These are phyloP conservation scores for Ceratitis capitata DNA, from an alignment of 1,140 invertebrate genomes.

Conservation along the genomic window DNA sequence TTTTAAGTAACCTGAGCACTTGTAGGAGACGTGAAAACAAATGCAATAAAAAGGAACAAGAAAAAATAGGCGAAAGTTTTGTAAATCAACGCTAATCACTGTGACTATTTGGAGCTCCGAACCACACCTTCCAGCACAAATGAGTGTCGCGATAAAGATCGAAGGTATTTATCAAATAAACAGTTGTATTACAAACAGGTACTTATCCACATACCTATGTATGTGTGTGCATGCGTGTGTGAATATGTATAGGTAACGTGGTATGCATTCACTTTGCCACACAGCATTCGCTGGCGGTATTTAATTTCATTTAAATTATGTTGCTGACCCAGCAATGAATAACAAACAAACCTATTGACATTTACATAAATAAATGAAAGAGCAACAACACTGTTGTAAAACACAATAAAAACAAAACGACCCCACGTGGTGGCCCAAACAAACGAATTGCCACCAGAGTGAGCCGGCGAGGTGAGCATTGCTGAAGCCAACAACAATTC, in stretches of 20 bases:
- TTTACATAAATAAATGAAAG: too few species aligned
- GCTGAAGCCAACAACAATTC: background rate
- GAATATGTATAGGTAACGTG: too few species aligned
- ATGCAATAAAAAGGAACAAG: background rate
- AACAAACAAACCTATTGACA: slow-evolving; percentile 15
- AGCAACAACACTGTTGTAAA: background rate
- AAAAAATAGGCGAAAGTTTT: slow-evolving; percentile 34
- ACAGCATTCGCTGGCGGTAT: background rate
- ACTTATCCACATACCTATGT: background rate
- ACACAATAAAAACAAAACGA: background rate
- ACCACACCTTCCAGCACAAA: slow-evolving; percentile 11
- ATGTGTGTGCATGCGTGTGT: too few species aligned
- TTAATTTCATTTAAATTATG: slow-evolving; percentile 36
- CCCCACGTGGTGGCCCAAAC: background rate
- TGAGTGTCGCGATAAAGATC: background rate
- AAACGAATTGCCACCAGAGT: slow-evolving; percentile 12
- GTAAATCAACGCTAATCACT: slow-evolving; percentile 16
- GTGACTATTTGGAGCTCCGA: background rate
- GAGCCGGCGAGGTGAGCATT: background rate
- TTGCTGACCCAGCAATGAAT: slow-evolving; percentile 14
- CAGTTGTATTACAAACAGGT: background rate
- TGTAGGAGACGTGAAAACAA: background rate
- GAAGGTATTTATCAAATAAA: background rate
- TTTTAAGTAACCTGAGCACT: background rate
- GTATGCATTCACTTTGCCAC: background rate